Conservation (phyloP, 2,888 invertebrate genomes). For the Argyresthia albistria region DNA sequence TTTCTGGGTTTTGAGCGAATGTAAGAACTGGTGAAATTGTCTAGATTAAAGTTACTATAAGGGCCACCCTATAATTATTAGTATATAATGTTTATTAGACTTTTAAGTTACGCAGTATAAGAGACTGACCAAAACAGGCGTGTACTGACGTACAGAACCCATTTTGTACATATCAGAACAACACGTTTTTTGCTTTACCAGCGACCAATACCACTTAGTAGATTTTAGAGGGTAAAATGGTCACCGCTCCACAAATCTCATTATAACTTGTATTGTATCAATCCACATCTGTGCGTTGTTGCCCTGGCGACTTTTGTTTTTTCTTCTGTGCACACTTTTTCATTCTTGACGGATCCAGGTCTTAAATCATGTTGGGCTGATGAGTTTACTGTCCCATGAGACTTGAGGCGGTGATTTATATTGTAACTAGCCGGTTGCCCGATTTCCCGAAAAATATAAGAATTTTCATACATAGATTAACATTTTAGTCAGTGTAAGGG, state of each 20-base stretch:
- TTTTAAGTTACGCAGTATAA: too few species aligned
- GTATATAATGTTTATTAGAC: too few species aligned
- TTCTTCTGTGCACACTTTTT: neutral
- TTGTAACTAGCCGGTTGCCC: too few species aligned
- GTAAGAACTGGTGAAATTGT: too few species aligned
- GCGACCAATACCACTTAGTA: slow-evolving; percentile 34
- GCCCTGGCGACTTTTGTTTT: neutral
- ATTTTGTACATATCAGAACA: neutral
- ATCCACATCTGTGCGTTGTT: slow-evolving; percentile 17
- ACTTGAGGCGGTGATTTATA: neutral
- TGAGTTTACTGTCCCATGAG: neutral
- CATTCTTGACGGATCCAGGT: neutral
- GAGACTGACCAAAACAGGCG: too few species aligned
- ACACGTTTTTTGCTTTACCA: slow-evolving; percentile 8
- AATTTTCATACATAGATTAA: too few species aligned
- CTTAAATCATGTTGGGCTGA: neutral
- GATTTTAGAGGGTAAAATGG: slow-evolving; percentile 38
- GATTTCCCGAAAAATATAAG: too few species aligned
- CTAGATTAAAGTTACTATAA: too few species aligned
- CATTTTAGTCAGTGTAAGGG: too few species aligned
- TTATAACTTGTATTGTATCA: slow-evolving; percentile 45
- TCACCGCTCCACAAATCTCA: slow-evolving; percentile 44
- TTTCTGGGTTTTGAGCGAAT: neutral
- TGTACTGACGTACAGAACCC: too few species aligned
- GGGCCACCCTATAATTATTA: too few species aligned